phyloP scores from a whole-genome alignment of 1,140 invertebrate genomes.

The Scaptodrosophila lebanonensis region DNA sequence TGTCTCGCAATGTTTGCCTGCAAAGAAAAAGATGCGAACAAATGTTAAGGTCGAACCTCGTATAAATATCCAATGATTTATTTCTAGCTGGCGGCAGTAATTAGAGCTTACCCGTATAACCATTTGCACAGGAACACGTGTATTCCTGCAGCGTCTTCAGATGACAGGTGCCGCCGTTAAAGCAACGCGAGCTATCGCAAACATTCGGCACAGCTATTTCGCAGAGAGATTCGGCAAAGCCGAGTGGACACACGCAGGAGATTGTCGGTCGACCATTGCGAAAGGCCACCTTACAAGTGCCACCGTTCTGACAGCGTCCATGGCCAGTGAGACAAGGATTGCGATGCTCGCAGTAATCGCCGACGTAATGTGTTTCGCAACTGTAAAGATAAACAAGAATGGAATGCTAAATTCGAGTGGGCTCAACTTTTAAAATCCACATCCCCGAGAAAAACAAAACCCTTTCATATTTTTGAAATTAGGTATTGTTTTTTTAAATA shows the following conservation, averaged over 20 bases:
- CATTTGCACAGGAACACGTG: conserved; percentile 88
- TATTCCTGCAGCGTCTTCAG: conserved; percentile 87
- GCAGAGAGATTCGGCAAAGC: conserved; percentile 94
- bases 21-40: conserved; percentile 11
- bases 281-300: conserved; percentile 87
- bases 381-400: conserved; percentile 81
- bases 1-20: conserved; percentile 91
- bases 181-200: conserved; percentile 92
- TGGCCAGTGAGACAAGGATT: conserved; percentile 94
- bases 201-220: conserved; percentile 93
- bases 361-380: conserved; percentile 92
- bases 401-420: conserved; percentile 5
- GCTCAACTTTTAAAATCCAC: background rate
- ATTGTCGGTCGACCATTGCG: conserved; percentile 86
- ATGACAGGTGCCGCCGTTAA: conserved; percentile 90
- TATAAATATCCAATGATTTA: background rate
- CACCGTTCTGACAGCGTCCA: conserved; percentile 92
- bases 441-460: conserved; percentile 4
- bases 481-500: no score
- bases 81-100: background rate
- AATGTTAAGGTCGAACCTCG: background rate
- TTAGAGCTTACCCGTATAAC: conserved; percentile 86
- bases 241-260: conserved; percentile 91
- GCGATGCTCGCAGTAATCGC: conserved; percentile 94
- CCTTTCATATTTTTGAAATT: no score